Base-by-base conservation (phyloP, 2,113 vertebrate genomes). In the Cheirogaleus medius region DNA sequence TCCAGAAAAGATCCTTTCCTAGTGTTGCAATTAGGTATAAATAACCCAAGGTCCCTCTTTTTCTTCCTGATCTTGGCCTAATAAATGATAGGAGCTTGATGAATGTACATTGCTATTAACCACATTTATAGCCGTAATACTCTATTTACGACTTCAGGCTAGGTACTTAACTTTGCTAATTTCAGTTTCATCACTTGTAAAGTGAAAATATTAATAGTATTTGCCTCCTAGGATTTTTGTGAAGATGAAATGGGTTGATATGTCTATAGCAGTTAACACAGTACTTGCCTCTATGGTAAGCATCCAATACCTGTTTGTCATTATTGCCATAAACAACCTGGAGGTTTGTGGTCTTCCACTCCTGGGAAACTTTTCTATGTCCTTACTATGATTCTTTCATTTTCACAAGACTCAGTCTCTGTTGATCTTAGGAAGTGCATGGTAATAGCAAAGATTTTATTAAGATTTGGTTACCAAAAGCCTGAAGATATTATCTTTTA, bases 381-480 rank as follows among this genome's bases (percentile, higher is more conserved):
- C 77, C 92, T 97, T 83, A 7, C 37, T 76, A 27, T 74, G 21
- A 27, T 81, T 54, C 63, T 85, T 96, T 90, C 64, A 90, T 94
- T 82, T 0, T 0, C 39, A 17, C 14, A 91, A 29, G 0, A 8
- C 0, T 8, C 52, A 77, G 17, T 92, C 68, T 94, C 49, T 63
- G 5, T 25, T 77, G 56, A 81, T n/a, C n/a, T 73, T 25, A 74
- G 76, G 85, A 96, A 92, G 49, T 84, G 9, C n/a, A 87, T 83
- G 66, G 25, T 93, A 92, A 96, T 66, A 54, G 21, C 87, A 97
- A 78, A 94, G 21, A 56, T 97, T 95, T 95, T 83, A 73, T 69
- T 96, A 84, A 82, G 90, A 15, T 34, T 91, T 95, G 68, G 52
- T 90, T 97, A 93, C 74, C 27, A 18, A 85, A 95, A 90, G 42